Conservation (phyloP, 2,888 invertebrate species). For the Pachycephus smyrnensis region DNA sequence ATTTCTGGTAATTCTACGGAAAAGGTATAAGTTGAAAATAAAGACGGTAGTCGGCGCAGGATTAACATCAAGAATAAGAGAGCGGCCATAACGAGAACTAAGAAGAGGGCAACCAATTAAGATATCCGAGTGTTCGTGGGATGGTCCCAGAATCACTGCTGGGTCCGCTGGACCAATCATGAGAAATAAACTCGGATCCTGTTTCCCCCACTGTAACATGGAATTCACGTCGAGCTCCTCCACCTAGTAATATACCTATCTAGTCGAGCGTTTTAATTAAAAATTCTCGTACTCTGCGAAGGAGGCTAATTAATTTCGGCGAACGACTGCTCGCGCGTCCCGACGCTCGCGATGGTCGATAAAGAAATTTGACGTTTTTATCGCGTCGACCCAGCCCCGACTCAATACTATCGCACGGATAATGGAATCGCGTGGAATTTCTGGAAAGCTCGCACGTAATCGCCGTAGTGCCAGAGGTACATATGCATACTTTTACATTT, state of each 20-base stretch:
- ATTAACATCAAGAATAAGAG: constrained; percentile 22
- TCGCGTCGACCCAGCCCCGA: constrained; percentile 1
- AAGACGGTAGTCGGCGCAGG: background rate
- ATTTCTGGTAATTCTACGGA: background rate
- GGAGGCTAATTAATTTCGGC: constrained; percentile 5
- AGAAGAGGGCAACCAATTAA: constrained; percentile 58
- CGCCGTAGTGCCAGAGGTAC: background rate
- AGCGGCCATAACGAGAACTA: constrained; percentile 38
- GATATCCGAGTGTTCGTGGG: constrained; percentile 58
- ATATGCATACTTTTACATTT: background rate
- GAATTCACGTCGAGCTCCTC: constrained; percentile 24
- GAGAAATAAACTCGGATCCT: constrained; percentile 45
- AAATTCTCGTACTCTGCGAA: constrained; percentile 28
- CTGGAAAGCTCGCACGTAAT: background rate
- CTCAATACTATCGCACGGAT: background rate
- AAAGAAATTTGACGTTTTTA: constrained; percentile 40
- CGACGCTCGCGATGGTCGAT: constrained; percentile 28
- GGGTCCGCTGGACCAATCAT: constrained; percentile 49
- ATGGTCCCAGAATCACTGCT: constrained; percentile 41
- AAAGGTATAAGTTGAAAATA: background rate
- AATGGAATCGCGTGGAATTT: background rate
- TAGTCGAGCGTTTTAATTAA: constrained; percentile 45
- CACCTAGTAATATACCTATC: constrained; percentile 22
- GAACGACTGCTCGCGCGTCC: constrained; percentile 5
- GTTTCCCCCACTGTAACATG: constrained; percentile 17